phyloP scores from a whole-genome alignment of 2,113 vertebrate genomes.

The Arvicanthis niloticus region DNA sequence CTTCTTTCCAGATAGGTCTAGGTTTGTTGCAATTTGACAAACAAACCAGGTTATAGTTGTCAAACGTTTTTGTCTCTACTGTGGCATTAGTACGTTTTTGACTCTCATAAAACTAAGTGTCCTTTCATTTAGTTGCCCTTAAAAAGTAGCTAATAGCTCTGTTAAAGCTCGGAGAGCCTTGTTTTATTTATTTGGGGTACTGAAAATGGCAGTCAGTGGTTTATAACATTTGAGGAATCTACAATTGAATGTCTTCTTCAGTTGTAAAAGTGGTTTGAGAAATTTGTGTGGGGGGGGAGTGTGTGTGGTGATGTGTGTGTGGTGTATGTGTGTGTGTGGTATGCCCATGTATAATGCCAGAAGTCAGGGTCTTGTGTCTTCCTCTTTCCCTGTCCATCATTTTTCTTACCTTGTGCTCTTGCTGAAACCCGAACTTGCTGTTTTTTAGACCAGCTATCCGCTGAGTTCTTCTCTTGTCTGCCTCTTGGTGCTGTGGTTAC shows the following conservation, averaged over 20 bases:
- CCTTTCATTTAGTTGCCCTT: conserved; percentile 8
- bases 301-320: neutral
- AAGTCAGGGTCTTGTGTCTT: neutral
- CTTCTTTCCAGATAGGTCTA: neutral
- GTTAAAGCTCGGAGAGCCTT: neutral
- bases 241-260: neutral
- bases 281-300: neutral
- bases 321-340: neutral
- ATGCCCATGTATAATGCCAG: neutral
- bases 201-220: conserved; percentile 9
- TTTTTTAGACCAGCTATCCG: neutral
- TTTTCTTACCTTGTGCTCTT: neutral
- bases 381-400: neutral
- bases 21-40: neutral
- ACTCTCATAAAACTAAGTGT: neutral
- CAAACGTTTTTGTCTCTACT: neutral
- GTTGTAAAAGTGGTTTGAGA: conserved; percentile 27
- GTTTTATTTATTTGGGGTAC: conserved; percentile 10
- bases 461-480: neutral
- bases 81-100: neutral
- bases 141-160: neutral
- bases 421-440: neutral
- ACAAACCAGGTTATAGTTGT: neutral
- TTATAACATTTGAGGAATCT: neutral
- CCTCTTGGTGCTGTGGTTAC: too few relatives aligned